Evolutionary conservation across 2,113 vertebrate genomes (phyloP).

Genomic region (Sebastes schlegelii): DNA sequence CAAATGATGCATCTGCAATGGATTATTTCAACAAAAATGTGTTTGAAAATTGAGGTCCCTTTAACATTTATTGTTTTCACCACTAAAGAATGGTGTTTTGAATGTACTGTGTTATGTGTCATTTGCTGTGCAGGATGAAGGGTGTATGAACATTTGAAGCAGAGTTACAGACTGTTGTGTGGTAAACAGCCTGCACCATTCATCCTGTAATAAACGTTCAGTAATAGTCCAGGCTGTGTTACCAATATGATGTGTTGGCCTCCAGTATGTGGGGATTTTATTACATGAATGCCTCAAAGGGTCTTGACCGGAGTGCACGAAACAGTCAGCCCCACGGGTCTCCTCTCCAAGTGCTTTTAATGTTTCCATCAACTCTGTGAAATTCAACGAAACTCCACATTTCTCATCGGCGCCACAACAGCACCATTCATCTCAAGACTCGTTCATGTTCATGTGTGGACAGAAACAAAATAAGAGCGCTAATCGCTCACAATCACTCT

Average conservation of each 20-base stretch:
- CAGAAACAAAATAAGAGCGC: constrained; percentile 5
- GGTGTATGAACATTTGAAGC: constrained; percentile 20
- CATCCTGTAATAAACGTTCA: background rate
- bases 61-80: constrained; percentile 86
- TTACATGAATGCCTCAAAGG: constrained; percentile 13
- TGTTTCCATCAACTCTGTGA: constrained; percentile 28
- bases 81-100: constrained; percentile 18
- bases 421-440: background rate
- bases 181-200: constrained; percentile 50
- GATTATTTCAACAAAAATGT: constrained; percentile 38
- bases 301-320: constrained; percentile 28
- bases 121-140: constrained; percentile 26
- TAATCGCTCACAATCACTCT: constrained; percentile 12
- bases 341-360: constrained; percentile 24
- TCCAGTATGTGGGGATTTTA: constrained; percentile 28
- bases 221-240: constrained; percentile 54
- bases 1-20: constrained; percentile 16
- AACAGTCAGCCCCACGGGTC: constrained; percentile 61
- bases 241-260: constrained; percentile 34
- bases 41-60: constrained; percentile 79
- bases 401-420: background rate
- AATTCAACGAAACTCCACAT: background rate
- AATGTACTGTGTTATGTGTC: constrained; percentile 51
- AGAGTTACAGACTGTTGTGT: background rate
- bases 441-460: background rate